A percentile compares a stretch with the other conserved stretches of the same genome.
These are phyloP conservation scores for Marronus borbonicus DNA, from an alignment of 2,888 invertebrate genomes.

Conservation along the genomic window DNA sequence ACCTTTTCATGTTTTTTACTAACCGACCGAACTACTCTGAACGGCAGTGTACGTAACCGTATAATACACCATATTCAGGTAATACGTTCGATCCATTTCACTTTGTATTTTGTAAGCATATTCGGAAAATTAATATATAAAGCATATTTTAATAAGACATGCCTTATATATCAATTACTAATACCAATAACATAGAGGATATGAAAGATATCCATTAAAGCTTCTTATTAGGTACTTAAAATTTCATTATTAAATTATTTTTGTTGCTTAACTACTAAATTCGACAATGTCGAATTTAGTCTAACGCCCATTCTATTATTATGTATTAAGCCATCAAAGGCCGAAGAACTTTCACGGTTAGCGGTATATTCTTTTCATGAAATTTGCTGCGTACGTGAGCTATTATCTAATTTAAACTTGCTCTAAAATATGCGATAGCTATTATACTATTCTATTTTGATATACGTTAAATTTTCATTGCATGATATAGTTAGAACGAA, in stretches of 20 bases:
- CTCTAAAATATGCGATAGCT: neutral
- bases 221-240: conserved; percentile 19
- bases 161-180: too few relatives aligned
- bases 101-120: too few relatives aligned
- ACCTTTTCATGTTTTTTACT: too few relatives aligned
- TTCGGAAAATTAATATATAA: too few relatives aligned
- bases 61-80: too few relatives aligned
- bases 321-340: conserved; percentile 6
- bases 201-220: neutral
- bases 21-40: too few relatives aligned
- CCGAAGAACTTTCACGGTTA: conserved; percentile 20
- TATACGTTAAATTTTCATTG: too few relatives aligned
- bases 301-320: neutral
- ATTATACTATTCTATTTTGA: too few relatives aligned
- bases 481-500: too few relatives aligned
- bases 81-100: too few relatives aligned
- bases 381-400: conserved; percentile 17
- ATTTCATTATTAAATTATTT: conserved; percentile 25
- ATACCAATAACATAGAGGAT: neutral
- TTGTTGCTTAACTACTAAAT: conserved; percentile 29
- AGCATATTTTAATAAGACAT: too few relatives aligned
- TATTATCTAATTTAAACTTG: conserved; percentile 22
- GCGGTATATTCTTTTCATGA: conserved; percentile 19
- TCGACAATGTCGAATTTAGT: neutral
- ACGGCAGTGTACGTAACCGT: too few relatives aligned